Conservation (phyloP, 92 coral and sea anemone genomes). For the Phymanthus crucifer region DNA sequence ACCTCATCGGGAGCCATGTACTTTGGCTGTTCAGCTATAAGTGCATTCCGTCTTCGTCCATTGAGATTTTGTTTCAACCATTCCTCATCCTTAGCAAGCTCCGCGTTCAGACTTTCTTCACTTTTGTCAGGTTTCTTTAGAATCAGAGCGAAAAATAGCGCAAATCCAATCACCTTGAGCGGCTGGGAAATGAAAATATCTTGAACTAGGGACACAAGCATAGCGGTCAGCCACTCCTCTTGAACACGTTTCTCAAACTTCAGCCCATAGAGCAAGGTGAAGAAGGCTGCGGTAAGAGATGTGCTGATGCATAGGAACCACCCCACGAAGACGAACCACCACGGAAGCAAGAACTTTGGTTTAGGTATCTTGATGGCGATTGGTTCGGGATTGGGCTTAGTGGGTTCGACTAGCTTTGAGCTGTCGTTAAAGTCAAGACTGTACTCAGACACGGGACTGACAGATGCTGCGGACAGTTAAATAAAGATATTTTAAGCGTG, state of each 20-base stretch:
- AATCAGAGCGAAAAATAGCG: conserved; percentile 81
- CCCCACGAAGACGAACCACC: conserved; percentile 94
- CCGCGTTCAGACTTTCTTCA: conserved; percentile 74
- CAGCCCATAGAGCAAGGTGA: conserved; percentile 78
- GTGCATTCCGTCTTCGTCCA: conserved; percentile 41
- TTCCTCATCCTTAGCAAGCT: conserved; percentile 81
- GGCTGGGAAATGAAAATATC: conserved; percentile 93
- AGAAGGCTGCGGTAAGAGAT: conserved; percentile 61
- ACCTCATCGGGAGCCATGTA: conserved; percentile 76
- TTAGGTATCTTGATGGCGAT: conserved; percentile 27
- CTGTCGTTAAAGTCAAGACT: conserved; percentile 48
- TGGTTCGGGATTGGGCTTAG: conserved; percentile 11
- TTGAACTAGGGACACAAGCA: conserved; percentile 80
- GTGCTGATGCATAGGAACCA: conserved; percentile 77
- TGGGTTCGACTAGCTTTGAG: conserved; percentile 47
- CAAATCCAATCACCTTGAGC: conserved; percentile 79
- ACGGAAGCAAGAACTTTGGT: conserved; percentile 63
- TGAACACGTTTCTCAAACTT: conserved; percentile 60
- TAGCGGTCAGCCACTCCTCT: conserved; percentile 82
- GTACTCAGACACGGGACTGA: conserved; percentile 32
- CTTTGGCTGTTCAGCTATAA: conserved; percentile 34
- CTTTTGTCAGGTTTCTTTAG: conserved; percentile 82
- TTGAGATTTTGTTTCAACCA: conserved; percentile 80
- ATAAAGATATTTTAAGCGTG: too few species aligned
- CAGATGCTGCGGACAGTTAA: not conserved